Evolutionary conservation across 1,140 invertebrate species (phyloP).

Genomic region (Drosophila jambulina): DNA sequence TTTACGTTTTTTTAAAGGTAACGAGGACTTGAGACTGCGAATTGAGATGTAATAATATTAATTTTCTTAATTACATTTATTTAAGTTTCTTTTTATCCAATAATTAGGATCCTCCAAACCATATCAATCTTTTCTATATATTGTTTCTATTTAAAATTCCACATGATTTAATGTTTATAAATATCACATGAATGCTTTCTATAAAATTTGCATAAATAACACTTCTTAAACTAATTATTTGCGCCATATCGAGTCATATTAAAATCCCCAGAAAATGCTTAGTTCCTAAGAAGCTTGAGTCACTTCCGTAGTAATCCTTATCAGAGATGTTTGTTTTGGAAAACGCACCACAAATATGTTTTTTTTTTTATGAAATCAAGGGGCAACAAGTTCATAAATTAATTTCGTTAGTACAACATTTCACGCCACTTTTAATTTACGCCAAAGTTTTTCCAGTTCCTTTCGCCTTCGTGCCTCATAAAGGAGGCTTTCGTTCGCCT

Average conservation of each 20-base stretch:
- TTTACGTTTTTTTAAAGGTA: neutral
- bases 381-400: neutral
- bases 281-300: neutral
- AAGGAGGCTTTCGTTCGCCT: conserved; percentile 30
- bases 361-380: neutral
- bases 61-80: too few relatives aligned
- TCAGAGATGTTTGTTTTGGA: neutral
- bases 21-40: too few relatives aligned
- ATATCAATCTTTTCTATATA: too few relatives aligned
- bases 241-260: too few relatives aligned
- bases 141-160: neutral
- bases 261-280: neutral
- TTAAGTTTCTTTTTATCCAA: too few relatives aligned
- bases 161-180: neutral
- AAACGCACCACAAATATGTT: neutral
- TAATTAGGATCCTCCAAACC: neutral
- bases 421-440: conserved; percentile 19
- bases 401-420: conserved; percentile 15
- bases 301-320: neutral
- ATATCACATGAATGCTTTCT: too few relatives aligned
- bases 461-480: conserved; percentile 22
- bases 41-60: neutral
- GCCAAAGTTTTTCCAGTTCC: neutral
- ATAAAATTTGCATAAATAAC: neutral
- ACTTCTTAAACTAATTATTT: neutral